Conservation (phyloP, 2,888 invertebrate species). For the Eucriotettix oculatus region DNA sequence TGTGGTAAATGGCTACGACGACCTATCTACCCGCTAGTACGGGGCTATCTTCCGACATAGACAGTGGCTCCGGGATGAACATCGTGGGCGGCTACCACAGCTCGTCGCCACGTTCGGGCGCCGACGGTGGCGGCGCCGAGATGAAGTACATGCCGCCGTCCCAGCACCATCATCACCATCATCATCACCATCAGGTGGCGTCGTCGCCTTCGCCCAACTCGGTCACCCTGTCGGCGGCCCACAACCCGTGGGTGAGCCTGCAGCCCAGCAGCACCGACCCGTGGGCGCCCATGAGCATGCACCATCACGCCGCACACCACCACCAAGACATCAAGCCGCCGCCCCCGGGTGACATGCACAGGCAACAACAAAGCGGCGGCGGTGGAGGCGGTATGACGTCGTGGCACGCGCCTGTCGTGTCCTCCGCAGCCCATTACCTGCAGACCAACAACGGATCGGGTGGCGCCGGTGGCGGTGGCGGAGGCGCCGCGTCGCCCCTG, state of each 20-base stretch:
- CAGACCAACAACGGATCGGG: conserved; percentile 34
- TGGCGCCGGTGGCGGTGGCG: conserved; percentile 36
- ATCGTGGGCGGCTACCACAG: conserved; percentile 57
- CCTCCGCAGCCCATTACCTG: conserved; percentile 67
- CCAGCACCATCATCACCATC: conserved; percentile 61
- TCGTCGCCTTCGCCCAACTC: conserved; percentile 47
- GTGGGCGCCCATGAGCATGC: conserved; percentile 59
- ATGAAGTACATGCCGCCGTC: conserved; percentile 83
- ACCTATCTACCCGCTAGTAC: conserved; percentile 75
- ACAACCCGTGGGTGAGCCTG: conserved; percentile 71
- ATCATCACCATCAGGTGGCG: conserved; percentile 54
- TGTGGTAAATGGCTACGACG: conserved; percentile 67
- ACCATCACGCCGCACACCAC: conserved; percentile 49
- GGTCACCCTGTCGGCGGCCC: conserved; percentile 35
- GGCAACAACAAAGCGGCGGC: conserved; percentile 27
- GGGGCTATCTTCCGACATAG: conserved; percentile 58
- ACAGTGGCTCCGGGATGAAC: conserved; percentile 35
- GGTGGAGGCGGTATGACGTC: conserved; percentile 58
- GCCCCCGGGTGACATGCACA: conserved; percentile 5
- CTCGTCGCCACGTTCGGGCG: conserved; percentile 70
- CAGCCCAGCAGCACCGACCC: conserved; percentile 55
- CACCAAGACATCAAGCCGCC: conserved; percentile 44
- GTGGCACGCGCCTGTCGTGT: conserved; percentile 80
- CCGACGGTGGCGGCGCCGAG: conserved; percentile 70
- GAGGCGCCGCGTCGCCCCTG: conserved; percentile 55